A percentile compares a stretch with the other conserved stretches of the same genome.
Evolutionary conservation across 2,888 invertebrate species (phyloP).

Genomic region (Deilephila elpenor): DNA sequence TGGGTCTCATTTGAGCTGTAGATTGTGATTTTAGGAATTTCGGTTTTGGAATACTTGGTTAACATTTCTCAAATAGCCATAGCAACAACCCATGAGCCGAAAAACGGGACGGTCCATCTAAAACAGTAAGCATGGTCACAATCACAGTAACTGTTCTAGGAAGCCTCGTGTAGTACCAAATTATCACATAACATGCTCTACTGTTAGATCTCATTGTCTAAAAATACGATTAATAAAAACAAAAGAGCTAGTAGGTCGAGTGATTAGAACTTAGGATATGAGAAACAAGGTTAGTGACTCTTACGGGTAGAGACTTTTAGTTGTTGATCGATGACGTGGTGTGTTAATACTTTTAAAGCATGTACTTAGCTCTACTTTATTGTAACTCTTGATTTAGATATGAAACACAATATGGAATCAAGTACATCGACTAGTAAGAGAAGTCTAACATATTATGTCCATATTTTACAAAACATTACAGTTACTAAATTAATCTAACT

Average conservation of each 20-base stretch:
- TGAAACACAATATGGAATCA: no score
- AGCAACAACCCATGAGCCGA: neutral
- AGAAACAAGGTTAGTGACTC: no score
- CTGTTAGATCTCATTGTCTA: neutral
- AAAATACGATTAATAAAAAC: neutral
- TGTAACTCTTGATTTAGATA: no score
- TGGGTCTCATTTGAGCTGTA: neutral
- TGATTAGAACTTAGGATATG: neutral
- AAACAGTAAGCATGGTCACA: slow-evolving; percentile 18
- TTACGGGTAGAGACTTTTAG: no score
- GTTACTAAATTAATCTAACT: no score
- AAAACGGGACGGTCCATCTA: slow-evolving; percentile 18
- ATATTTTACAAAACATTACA: no score
- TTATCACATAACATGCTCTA: slow-evolving; percentile 19
- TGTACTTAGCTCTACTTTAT: no score
- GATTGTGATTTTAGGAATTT: neutral
- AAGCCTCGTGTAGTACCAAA: slow-evolving; percentile 17
- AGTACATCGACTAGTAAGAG: no score
- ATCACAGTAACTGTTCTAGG: slow-evolving; percentile 34
- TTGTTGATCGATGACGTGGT: no score
- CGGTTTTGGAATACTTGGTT: no score
- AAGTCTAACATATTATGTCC: no score
- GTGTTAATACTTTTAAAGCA: no score
- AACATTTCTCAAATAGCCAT: neutral
- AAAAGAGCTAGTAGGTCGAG: neutral